A percentile compares a stretch with the other conserved stretches of the same genome.
These are phyloP conservation scores for Sylvilagus bachmani DNA, from an alignment of 2,113 vertebrate genomes.

Conservation along the genomic window DNA sequence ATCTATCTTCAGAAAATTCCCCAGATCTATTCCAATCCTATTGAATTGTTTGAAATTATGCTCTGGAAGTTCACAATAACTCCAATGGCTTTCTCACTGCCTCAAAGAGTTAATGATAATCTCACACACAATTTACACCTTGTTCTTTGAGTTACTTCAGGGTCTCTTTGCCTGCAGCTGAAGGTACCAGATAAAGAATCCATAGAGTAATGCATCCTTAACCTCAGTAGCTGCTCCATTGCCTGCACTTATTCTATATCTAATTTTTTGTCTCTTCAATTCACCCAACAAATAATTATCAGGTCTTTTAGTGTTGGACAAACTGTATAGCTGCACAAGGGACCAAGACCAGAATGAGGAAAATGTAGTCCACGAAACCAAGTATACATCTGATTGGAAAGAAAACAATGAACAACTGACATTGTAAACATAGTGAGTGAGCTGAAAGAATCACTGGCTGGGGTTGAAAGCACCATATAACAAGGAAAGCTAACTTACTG, in stretches of 20 bases:
- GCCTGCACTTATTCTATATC: not conserved
- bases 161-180: constrained; percentile 12
- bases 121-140: constrained; percentile 39
- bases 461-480: not conserved
- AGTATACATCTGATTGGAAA: not conserved
- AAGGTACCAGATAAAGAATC: constrained; percentile 36
- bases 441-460: not conserved
- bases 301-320: not conserved
- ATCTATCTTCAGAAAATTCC: not conserved
- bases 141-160: not conserved
- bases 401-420: not conserved
- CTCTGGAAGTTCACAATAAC: constrained; percentile 15
- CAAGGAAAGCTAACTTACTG: not conserved
- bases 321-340: not conserved
- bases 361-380: not conserved
- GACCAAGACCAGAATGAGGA: not conserved
- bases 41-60: not conserved
- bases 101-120: constrained; percentile 56
- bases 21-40: not conserved
- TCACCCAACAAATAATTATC: not conserved
- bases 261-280: constrained; percentile 6
- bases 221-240: not conserved
- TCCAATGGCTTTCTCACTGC: not conserved
- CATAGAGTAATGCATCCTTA: not conserved
- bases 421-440: not conserved